These are phyloP conservation scores for Antitype chi DNA, from an alignment of 2,888 invertebrate species.

Conservation along the genomic window DNA sequence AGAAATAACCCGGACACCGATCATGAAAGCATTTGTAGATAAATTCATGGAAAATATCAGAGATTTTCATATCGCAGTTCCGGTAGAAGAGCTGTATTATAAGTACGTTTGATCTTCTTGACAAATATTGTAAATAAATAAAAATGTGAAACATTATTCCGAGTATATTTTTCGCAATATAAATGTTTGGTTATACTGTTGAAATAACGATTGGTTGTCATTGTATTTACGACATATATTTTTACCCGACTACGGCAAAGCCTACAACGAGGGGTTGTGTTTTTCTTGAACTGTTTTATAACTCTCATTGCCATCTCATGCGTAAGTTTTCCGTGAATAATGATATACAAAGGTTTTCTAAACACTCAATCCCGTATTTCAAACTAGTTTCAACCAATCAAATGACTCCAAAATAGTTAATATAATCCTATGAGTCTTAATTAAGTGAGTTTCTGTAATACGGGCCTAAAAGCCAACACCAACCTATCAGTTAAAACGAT, in stretches of 20 bases:
- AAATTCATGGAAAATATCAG: conserved; percentile 42
- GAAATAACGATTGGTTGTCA: too few species aligned
- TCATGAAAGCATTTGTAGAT: conserved; percentile 37
- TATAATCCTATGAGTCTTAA: too few species aligned
- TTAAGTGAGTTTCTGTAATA: too few species aligned
- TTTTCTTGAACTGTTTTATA: background rate
- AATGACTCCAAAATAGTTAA: too few species aligned
- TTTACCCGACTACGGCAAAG: background rate
- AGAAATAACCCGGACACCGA: conserved; percentile 38
- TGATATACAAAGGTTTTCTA: too few species aligned
- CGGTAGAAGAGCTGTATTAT: conserved; percentile 49
- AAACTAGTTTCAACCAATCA: too few species aligned
- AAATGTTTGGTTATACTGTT: background rate
- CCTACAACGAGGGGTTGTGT: too few species aligned
- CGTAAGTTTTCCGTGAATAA: background rate
- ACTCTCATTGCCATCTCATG: background rate
- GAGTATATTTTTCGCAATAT: background rate
- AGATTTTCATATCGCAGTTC: conserved; percentile 34
- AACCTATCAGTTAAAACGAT: background rate
- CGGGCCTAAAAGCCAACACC: too few species aligned
- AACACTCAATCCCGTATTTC: too few species aligned
- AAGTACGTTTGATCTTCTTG: conserved; percentile 27
- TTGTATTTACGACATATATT: background rate
- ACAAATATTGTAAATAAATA: conserved; percentile 18
- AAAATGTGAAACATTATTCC: background rate